Percentiles rank a stretch among this genome's conserved stretches.
These are phyloP conservation scores for Sebastolobus alascanus DNA, from an alignment of 2,797 vertebrate species.

Conservation along the genomic window DNA sequence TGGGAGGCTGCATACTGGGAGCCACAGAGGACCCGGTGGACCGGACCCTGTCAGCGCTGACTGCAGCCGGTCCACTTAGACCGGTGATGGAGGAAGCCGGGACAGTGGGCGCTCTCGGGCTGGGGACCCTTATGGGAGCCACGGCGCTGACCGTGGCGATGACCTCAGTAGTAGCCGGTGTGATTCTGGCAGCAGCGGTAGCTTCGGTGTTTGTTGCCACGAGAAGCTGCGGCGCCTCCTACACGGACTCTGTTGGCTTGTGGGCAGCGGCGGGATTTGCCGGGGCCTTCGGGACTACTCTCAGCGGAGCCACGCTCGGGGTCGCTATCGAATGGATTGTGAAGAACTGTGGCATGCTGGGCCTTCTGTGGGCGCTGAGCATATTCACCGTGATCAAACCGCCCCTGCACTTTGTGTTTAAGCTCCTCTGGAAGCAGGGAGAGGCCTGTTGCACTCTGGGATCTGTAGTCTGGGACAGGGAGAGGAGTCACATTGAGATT, in stretches of 20 bases:
- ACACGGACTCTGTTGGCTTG: conserved; percentile 27
- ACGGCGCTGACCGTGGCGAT: conserved; percentile 77
- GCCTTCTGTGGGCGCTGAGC: conserved; percentile 72
- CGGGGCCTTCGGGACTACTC: conserved; percentile 63
- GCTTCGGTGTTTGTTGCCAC: conserved; percentile 64
- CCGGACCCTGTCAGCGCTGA: conserved; percentile 58
- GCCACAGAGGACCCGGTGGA: conserved; percentile 75
- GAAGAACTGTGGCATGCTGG: conserved; percentile 64
- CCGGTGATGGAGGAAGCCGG: conserved; percentile 71
- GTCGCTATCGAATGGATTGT: conserved; percentile 67
- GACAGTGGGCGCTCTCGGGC: conserved; percentile 76
- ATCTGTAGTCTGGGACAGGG: background rate
- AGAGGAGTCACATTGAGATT: conserved; percentile 44
- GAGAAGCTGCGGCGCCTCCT: conserved; percentile 19
- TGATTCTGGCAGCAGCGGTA: conserved; percentile 67
- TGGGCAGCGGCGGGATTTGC: conserved; percentile 72
- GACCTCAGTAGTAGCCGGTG: conserved; percentile 75
- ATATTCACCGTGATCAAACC: conserved; percentile 75
- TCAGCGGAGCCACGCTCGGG: conserved; percentile 75
- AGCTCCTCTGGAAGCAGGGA: conserved; percentile 51
- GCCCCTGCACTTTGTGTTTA: conserved; percentile 59
- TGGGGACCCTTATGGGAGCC: conserved; percentile 79
- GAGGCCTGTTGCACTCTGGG: conserved; percentile 47
- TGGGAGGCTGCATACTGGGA: conserved; percentile 79
- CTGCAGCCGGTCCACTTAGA: conserved; percentile 54